Base-by-base conservation (phyloP, 2,113 vertebrate genomes). In the Microcebus tavaratra region DNA sequence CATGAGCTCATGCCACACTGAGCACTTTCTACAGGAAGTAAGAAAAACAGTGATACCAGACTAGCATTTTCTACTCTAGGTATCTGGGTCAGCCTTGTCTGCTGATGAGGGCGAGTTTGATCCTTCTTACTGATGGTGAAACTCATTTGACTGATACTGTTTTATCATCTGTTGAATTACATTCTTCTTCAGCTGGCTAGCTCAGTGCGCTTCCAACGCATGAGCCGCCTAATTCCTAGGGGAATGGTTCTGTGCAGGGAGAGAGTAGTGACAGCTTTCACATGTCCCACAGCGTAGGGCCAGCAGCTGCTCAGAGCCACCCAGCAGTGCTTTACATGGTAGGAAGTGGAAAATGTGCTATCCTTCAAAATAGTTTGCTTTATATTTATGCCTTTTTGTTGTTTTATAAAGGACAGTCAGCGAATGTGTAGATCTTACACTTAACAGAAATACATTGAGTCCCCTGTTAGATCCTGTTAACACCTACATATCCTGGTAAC, bases 271-370 rank as follows among this genome's bases (percentile, higher is more conserved):
- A 61, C 70, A 85, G 72, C 88, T 48, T 75, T 50, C 25, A 6
- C 25, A 1, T 13, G 27, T 73, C 45, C n/a, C 6, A 68, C 23
- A 48, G 79, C 68, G 61, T 42, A 39, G 0, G 79, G 53, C 82
- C 39, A 84, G 31, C 94, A 84, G 96, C 94, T 97, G 94, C 57
- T 63, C 23, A 21, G 21, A 83, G 63, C 42, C 36, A 50, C 82
- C n/a, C 87, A 31, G 29, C 42, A 50, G 45, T 29, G 68, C 48
- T 45, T 17, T 34, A 81, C 13, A 5, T 25, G 39, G 65, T 50
- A 61, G 81, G 29, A 91, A 65, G 55, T 53, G 4, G 68, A 39
- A 45, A 59, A 27, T 0, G 20, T 45, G 18, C 55, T n/a, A 12
- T 25, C 13, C 72, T 95, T 70, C 36, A 42, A 79, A 55, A 72